These are phyloP conservation scores for Burhinus bistriatus DNA, from an alignment of 2,113 vertebrate species.

Conservation along the genomic window DNA sequence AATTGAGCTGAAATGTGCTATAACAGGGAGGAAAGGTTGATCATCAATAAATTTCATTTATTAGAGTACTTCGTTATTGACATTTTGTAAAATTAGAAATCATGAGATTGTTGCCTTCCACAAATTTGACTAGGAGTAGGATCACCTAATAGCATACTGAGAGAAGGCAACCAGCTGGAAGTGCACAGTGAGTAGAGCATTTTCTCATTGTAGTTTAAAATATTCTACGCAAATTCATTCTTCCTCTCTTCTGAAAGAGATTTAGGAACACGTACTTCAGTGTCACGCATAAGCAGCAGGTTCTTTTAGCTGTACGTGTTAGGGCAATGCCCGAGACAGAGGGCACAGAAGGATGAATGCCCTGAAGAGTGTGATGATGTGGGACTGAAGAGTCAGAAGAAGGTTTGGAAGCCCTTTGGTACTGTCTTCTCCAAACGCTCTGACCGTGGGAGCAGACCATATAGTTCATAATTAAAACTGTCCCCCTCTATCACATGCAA, in stretches of 20 bases:
- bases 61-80: not conserved
- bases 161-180: not conserved
- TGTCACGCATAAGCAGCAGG: accelerated
- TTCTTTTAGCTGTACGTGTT: not conserved
- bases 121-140: not conserved
- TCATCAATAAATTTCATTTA: not conserved
- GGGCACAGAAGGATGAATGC: not conserved
- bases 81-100: not conserved
- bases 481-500: not conserved
- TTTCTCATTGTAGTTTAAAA: not conserved
- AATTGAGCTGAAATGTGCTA: not conserved
- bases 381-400: not conserved
- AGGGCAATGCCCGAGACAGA: not conserved
- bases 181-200: not conserved
- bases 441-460: not conserved
- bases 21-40: not conserved
- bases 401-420: not conserved
- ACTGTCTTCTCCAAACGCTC: not conserved
- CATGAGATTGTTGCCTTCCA: not conserved
- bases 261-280: accelerated
- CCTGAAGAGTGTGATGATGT: accelerated
- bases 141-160: not conserved
- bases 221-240: not conserved
- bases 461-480: accelerated
- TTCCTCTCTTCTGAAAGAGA: not conserved